Conservation (phyloP, 2,797 vertebrate genomes). For the Fratercula arctica region DNA sequence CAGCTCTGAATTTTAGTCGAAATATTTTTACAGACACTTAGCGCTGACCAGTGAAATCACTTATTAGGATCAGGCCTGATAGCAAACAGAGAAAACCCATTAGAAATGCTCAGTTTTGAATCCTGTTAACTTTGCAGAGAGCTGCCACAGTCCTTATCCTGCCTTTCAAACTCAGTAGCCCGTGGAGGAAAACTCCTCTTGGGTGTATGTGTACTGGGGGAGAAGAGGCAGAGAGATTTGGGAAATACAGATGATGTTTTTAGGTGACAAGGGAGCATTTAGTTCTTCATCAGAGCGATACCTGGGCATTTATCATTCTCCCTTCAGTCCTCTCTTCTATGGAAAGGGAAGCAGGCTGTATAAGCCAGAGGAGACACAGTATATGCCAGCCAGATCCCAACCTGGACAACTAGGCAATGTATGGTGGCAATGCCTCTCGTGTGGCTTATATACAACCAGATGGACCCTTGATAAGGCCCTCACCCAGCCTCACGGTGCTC, state of each 20-base stretch:
- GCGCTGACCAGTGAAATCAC: neutral
- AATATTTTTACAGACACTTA: neutral
- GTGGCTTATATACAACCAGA: neutral
- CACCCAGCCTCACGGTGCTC: neutral
- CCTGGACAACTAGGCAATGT: neutral
- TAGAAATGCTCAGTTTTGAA: neutral
- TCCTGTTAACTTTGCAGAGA: neutral
- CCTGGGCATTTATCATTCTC: neutral
- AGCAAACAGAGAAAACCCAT: neutral
- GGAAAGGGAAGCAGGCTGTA: neutral
- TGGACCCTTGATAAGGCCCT: neutral
- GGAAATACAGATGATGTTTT: neutral
- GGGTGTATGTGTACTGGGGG: neutral
- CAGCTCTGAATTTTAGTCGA: neutral
- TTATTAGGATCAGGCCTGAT: neutral
- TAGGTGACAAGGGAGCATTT: neutral
- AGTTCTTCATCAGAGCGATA: neutral
- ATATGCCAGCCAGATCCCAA: neutral
- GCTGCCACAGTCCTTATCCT: neutral
- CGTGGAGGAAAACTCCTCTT: neutral
- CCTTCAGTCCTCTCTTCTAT: neutral
- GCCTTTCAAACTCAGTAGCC: neutral
- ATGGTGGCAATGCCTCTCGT: neutral
- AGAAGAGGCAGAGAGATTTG: neutral
- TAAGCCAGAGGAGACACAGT: neutral